Conservation (phyloP, 2,888 invertebrate genomes). For the Lomographa bimaculata region DNA sequence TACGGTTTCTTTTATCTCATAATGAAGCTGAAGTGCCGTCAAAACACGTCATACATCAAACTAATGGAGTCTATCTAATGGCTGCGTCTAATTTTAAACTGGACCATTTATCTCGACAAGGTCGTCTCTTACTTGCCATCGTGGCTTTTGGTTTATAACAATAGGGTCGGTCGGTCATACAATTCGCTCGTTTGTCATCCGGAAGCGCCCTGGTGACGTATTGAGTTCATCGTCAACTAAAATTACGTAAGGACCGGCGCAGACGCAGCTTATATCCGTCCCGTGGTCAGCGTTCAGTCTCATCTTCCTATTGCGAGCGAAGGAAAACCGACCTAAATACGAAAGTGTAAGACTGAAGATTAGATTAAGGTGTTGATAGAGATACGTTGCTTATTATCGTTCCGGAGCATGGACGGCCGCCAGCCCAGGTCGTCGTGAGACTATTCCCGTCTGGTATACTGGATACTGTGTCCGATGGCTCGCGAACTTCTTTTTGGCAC, state of each 20-base stretch:
- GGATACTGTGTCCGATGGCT: conserved; percentile 66
- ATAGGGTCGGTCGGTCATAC: conserved; percentile 50
- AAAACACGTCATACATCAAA: conserved; percentile 44
- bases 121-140: conserved; percentile 53
- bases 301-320: conserved; percentile 43
- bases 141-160: conserved; percentile 52
- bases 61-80: conserved; percentile 45
- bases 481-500: conserved; percentile 62
- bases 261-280: conserved; percentile 76
- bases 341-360: conserved; percentile 59
- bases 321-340: conserved; percentile 55
- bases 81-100: conserved; percentile 46
- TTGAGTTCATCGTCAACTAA: conserved; percentile 75
- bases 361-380: conserved; percentile 44
- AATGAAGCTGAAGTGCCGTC: conserved; percentile 44
- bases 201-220: conserved; percentile 75
- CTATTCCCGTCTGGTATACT: conserved; percentile 80
- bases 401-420: conserved; percentile 68
- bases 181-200: conserved; percentile 65
- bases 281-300: conserved; percentile 42
- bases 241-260: conserved; percentile 75
- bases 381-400: conserved; percentile 54
- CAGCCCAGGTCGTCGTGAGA: conserved; percentile 78
- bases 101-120: conserved; percentile 43
- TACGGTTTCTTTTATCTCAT: conserved; percentile 35